A percentile compares a stretch with the other conserved stretches of the same genome.
These are phyloP conservation scores for Scyliorhinus canicula DNA, from an alignment of 2,797 vertebrate species.

Conservation along the genomic window DNA sequence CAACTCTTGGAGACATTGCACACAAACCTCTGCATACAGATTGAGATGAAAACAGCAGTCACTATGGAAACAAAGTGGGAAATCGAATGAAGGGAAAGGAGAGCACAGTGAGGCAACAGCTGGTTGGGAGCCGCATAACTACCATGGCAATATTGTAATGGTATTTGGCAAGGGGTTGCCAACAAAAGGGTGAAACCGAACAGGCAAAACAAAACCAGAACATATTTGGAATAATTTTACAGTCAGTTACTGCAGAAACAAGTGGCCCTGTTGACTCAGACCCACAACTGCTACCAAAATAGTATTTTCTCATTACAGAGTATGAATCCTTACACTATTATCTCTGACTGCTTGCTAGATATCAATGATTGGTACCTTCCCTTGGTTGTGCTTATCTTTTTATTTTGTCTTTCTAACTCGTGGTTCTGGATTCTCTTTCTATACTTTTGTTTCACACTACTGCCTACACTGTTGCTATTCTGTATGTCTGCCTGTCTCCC, in stretches of 20 bases:
- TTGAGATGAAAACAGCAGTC: not conserved
- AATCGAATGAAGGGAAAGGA: not conserved
- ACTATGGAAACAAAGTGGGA: not conserved
- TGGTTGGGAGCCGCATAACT: not conserved
- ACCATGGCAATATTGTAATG: not conserved
- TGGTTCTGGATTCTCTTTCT: not conserved
- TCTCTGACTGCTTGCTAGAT: not conserved
- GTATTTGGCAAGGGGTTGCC: not conserved
- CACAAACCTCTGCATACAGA: slow-evolving; percentile 1
- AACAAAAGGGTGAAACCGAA: not conserved
- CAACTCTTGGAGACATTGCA: slow-evolving; percentile 1
- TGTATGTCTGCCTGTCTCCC: not conserved
- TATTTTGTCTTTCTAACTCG: not conserved
- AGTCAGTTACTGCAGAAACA: not conserved
- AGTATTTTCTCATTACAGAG: not conserved
- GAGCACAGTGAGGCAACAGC: not conserved
- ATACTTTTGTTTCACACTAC: not conserved
- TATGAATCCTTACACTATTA: not conserved
- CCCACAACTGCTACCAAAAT: not conserved
- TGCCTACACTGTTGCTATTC: not conserved
- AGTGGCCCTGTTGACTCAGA: not conserved
- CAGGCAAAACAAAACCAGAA: not conserved
- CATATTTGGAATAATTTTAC: not conserved
- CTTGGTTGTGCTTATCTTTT: not conserved
- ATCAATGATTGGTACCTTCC: not conserved